A percentile compares a stretch with the other conserved stretches of the same genome.
Conservation (phyloP, 2,797 vertebrate species). For the Sebastes nivosus region DNA sequence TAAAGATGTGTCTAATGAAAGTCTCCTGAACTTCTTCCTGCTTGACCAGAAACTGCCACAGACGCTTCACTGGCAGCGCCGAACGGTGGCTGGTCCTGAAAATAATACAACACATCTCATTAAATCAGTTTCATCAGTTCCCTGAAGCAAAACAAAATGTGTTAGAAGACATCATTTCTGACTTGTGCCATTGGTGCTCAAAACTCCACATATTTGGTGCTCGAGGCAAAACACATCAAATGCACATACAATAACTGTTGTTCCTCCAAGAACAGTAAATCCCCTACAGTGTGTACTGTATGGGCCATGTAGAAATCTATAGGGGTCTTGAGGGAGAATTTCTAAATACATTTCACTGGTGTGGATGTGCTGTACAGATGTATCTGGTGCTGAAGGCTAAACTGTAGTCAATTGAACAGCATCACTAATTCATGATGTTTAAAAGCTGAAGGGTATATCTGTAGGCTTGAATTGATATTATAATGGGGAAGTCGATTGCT, state of each 20-base stretch:
- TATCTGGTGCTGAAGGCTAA: slow-evolving; percentile 10
- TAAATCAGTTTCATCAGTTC: slow-evolving; percentile 17
- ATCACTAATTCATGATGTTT: slow-evolving; percentile 9
- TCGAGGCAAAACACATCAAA: slow-evolving; percentile 29
- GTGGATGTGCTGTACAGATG: background rate
- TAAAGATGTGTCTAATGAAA: slow-evolving; percentile 97
- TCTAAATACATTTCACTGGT: background rate
- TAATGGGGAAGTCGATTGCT: background rate
- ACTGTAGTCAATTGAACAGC: background rate
- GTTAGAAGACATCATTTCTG: background rate
- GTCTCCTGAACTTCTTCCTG: slow-evolving; percentile 97
- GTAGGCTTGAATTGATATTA: background rate
- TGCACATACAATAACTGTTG: background rate
- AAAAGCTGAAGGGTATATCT: background rate
- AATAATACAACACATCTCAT: slow-evolving; percentile 20
- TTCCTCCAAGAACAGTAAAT: background rate
- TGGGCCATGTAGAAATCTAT: background rate
- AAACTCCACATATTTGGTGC: slow-evolving; percentile 22
- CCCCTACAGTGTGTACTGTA: background rate
- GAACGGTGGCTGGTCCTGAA: slow-evolving; percentile 88
- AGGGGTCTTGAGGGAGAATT: background rate
- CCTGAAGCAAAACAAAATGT: slow-evolving; percentile 21
- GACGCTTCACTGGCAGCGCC: slow-evolving; percentile 90
- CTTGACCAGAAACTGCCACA: slow-evolving; percentile 97
- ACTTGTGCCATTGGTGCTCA: slow-evolving; percentile 12